These are phyloP conservation scores for Drosophila monieri DNA, from an alignment of 2,888 invertebrate genomes.

Conservation along the genomic window DNA sequence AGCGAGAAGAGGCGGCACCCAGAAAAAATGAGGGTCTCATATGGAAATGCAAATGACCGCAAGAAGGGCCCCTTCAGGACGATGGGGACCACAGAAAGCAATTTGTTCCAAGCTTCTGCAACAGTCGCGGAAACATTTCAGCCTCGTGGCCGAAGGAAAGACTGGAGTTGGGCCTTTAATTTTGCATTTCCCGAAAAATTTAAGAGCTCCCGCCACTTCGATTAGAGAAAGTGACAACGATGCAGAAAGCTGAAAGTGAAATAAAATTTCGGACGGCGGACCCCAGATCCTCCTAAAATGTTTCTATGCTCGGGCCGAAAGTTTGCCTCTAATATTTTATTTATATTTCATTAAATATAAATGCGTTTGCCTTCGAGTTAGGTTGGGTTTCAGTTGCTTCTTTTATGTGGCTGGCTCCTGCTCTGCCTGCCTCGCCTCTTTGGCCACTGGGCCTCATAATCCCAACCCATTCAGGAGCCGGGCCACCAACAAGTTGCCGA, in stretches of 20 bases:
- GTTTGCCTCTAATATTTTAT: conserved; percentile 60
- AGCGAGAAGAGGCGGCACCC: not conserved
- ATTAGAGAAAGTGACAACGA: conserved; percentile 35
- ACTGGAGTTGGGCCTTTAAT: too few species aligned
- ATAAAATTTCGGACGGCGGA: conserved; percentile 2
- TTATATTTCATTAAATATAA: conserved; percentile 74
- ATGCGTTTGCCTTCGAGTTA: conserved; percentile 56
- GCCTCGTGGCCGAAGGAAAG: not conserved
- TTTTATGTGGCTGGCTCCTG: not conserved
- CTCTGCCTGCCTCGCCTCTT: not conserved
- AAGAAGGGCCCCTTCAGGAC: not conserved
- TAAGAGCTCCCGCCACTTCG: not conserved
- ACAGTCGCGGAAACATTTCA: not conserved
- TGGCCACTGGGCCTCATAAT: conserved; percentile 3
- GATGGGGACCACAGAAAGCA: not conserved
- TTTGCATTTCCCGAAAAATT: not conserved
- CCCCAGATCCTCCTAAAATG: conserved; percentile 7
- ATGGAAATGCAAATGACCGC: conserved; percentile 9
- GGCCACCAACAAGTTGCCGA: conserved; percentile 21
- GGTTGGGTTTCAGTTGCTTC: conserved; percentile 33
- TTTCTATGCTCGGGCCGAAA: conserved; percentile 40
- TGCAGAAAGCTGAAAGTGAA: conserved; percentile 14
- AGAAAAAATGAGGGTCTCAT: not conserved
- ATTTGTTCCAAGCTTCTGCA: not conserved
- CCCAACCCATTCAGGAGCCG: conserved; percentile 3